These are phyloP conservation scores for Elachura formosa DNA, from an alignment of 2,113 vertebrate species.

Conservation along the genomic window DNA sequence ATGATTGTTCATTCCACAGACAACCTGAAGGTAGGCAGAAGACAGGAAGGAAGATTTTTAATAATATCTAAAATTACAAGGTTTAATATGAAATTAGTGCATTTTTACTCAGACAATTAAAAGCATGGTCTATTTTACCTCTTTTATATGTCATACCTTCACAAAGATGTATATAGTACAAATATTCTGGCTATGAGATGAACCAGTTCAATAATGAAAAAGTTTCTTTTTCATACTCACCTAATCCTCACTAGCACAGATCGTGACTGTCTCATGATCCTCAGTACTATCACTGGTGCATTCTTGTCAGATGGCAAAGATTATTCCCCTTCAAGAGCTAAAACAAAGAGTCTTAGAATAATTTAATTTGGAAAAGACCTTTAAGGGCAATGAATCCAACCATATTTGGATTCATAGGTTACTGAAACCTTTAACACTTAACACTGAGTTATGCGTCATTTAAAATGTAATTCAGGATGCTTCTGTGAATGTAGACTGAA, in stretches of 20 bases:
- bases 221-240: background rate
- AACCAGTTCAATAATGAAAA: background rate
- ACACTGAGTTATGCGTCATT: background rate
- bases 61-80: background rate
- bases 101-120: background rate
- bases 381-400: background rate
- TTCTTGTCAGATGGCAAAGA: background rate
- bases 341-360: background rate
- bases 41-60: background rate
- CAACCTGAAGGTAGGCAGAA: background rate
- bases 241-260: background rate
- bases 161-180: background rate
- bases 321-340: background rate
- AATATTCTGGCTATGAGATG: background rate
- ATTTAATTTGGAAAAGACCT: background rate
- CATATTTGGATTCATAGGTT: background rate
- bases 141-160: background rate
- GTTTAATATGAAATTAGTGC: background rate
- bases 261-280: background rate
- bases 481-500: background rate
- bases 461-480: background rate
- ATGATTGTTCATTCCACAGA: background rate
- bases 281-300: background rate
- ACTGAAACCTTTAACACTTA: background rate
- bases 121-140: background rate